Evolutionary conservation across 2,888 invertebrate genomes (phyloP), one percentile per base, ranked within the genome.

Genomic region (Heliconius erato): DNA sequence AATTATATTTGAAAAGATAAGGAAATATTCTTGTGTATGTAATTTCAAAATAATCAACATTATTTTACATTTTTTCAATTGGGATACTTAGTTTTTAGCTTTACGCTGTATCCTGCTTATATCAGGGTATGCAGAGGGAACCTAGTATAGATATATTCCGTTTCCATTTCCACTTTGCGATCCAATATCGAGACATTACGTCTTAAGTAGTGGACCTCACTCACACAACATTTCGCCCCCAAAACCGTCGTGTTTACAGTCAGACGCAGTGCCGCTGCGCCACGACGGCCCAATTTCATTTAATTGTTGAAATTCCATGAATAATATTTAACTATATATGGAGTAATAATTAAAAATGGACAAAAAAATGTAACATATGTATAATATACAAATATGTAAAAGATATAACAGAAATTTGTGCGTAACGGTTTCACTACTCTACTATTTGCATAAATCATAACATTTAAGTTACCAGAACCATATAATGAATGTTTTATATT

Each of bases 391-490:
- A 14, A 67, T 78, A 78, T 49, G 44, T 68, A 26, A 65, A 59
- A 44, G 19, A 49, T 68, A 40, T 78, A 68, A 78, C 67, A 78
- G 67, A 65, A 68, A 78, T 68, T 78, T 78, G 78, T 78, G 78
- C 78, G 78, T 78, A 32, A 54, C 9, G 26, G 19, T 68, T 78
- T 67, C 28, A 14, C 67, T 67, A 78, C 26, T 26, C 5, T 78
- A 49, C 67, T 44, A 78, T 78, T 63, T 7, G 28, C 74, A 74
- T 32, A 59, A 63, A 63, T 4, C 35, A 63, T 63, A n/a, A 35
- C 40, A 28, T 67, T 67, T 44, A 40, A 44, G n/a, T 76, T 63
- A 63, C 12, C 35, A 59, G 32, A n/a, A 32, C 4, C 4, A 63
- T 63, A 54, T 11, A 63, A 44, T 16, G 9, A 49, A 72, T 12